Evolutionary conservation across 1,140 invertebrate genomes (phyloP).

Genomic region (Homalodisca vitripennis): DNA sequence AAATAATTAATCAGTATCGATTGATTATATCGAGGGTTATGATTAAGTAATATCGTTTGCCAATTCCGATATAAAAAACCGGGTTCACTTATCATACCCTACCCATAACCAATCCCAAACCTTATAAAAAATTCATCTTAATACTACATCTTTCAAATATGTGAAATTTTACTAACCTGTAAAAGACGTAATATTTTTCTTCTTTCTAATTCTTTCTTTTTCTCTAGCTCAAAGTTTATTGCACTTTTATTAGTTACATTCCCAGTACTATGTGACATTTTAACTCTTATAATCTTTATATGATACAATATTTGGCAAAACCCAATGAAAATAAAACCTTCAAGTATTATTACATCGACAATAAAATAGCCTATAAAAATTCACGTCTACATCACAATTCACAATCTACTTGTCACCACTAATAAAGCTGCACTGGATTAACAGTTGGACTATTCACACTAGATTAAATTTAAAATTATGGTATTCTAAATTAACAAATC

Average conservation of each 20-base stretch:
- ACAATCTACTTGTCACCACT: too few relatives aligned
- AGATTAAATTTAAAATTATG: too few relatives aligned
- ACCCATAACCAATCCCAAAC: neutral
- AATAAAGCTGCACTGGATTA: too few relatives aligned
- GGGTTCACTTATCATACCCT: neutral
- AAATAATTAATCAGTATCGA: neutral
- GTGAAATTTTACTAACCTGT: neutral
- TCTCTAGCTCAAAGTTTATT: slow-evolving; percentile 11
- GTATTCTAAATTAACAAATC: too few relatives aligned
- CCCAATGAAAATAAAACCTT: too few relatives aligned
- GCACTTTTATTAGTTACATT: neutral
- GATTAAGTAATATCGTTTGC: neutral
- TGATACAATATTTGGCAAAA: too few relatives aligned
- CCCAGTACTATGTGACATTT: neutral
- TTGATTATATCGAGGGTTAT: neutral
- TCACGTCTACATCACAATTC: too few relatives aligned
- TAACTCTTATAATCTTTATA: too few relatives aligned
- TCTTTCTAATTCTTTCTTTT: slow-evolving; percentile 13
- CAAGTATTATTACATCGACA: too few relatives aligned
- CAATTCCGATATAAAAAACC: neutral
- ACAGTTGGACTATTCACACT: too few relatives aligned
- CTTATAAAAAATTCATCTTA: neutral
- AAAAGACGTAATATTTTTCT: slow-evolving; percentile 7
- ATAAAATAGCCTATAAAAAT: too few relatives aligned
- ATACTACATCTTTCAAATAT: neutral